phyloP scores from a whole-genome alignment of 2,888 invertebrate genomes.

The Automeris io region DNA sequence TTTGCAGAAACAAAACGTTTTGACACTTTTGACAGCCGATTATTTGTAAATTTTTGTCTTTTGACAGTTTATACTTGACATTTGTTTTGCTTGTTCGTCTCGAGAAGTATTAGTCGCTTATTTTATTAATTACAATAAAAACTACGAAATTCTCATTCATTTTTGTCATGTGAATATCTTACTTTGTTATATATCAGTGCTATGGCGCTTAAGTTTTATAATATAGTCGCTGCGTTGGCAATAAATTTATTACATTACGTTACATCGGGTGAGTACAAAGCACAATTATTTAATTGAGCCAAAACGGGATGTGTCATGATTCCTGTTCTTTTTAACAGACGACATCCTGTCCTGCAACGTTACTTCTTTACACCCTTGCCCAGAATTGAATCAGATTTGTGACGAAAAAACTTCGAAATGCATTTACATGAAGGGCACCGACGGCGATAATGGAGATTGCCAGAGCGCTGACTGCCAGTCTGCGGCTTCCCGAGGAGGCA shows the following conservation, averaged over 20 bases:
- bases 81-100: constrained; percentile 48
- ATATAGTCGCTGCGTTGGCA: constrained; percentile 46
- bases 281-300: constrained; percentile 75
- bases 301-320: constrained; percentile 54
- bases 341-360: constrained; percentile 66
- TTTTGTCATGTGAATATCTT: constrained; percentile 54
- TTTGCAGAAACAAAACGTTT: constrained; percentile 7
- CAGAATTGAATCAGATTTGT: constrained; percentile 46
- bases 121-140: constrained; percentile 29
- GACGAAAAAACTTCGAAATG: constrained; percentile 38
- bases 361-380: constrained; percentile 39
- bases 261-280: constrained; percentile 56
- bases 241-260: constrained; percentile 51
- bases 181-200: constrained; percentile 18
- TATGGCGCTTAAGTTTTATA: constrained; percentile 46
- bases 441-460: constrained; percentile 41
- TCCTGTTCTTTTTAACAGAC: constrained; percentile 71
- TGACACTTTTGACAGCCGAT: constrained; percentile 17
- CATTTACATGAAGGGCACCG: constrained; percentile 42
- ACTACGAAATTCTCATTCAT: constrained; percentile 20
- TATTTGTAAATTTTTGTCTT: no score
- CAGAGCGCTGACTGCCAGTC: constrained; percentile 21
- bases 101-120: constrained; percentile 30
- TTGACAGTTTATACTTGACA: constrained; percentile 15
- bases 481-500: constrained; percentile 33